A percentile compares a stretch with the other conserved stretches of the same genome.
These are phyloP conservation scores for Leuciscus idus DNA, from an alignment of 2,113 vertebrate species.

Conservation along the genomic window DNA sequence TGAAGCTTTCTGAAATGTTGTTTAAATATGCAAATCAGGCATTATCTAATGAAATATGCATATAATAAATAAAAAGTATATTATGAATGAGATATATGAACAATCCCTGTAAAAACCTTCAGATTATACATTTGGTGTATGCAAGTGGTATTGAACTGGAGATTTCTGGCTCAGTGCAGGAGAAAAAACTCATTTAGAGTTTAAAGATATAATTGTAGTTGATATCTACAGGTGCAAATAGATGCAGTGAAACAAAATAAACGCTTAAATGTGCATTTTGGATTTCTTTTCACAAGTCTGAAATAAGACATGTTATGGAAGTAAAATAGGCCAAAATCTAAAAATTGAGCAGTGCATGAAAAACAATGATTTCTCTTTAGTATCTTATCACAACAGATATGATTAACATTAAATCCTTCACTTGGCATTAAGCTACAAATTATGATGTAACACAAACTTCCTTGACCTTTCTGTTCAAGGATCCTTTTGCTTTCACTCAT, in stretches of 20 bases:
- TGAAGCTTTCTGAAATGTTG: background rate
- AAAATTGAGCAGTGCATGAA: background rate
- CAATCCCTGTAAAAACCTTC: background rate
- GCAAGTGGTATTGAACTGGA: background rate
- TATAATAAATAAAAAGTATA: no score
- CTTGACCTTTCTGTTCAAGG: background rate
- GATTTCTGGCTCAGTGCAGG: background rate
- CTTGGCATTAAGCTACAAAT: background rate
- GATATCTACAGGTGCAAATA: background rate
- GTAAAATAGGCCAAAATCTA: background rate
- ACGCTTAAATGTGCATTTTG: background rate
- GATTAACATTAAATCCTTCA: background rate
- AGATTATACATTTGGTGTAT: background rate
- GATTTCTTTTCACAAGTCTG: background rate
- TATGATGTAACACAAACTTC: background rate
- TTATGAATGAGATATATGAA: background rate
- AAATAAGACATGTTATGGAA: background rate
- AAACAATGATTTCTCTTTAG: background rate
- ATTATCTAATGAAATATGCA: no score
- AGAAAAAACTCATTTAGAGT: background rate
- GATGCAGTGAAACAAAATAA: background rate
- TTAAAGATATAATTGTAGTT: background rate
- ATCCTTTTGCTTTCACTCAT: constrained; percentile 3
- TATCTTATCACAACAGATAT: background rate
- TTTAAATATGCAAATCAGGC: no score